Conservation (phyloP, 1,140 invertebrate genomes). For the Calliphora vicina region DNA sequence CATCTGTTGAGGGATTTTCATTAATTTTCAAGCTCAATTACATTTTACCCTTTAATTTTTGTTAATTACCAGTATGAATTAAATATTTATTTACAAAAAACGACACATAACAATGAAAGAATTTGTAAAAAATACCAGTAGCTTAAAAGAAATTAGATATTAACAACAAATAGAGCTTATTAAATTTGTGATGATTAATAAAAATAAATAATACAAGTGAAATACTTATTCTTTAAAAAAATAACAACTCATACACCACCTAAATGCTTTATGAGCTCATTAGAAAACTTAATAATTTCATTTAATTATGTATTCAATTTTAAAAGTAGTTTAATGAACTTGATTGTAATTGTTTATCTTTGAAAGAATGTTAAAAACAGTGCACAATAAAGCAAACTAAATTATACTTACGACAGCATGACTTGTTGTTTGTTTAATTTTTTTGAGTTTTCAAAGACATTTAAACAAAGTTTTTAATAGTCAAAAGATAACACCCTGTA, state of each 20-base stretch:
- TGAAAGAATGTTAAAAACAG: neutral
- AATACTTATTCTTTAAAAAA: neutral
- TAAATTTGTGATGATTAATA: neutral
- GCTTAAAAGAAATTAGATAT: constrained; percentile 22
- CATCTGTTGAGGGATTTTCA: constrained; percentile 19
- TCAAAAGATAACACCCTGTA: neutral
- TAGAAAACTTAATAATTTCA: neutral
- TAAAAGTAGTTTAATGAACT: neutral
- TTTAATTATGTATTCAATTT: neutral
- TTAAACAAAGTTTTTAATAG: constrained; percentile 3
- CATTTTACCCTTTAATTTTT: constrained; percentile 31
- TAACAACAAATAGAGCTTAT: constrained; percentile 23
- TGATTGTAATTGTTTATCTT: neutral
- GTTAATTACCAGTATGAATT: constrained; percentile 34
- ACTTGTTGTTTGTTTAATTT: too few relatives aligned
- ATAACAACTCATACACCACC: neutral
- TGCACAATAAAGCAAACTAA: neutral
- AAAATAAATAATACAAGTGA: neutral
- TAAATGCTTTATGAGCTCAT: neutral
- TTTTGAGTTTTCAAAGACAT: neutral
- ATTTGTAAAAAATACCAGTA: neutral
- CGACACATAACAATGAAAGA: neutral
- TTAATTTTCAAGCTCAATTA: constrained; percentile 34
- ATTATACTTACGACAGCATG: neutral
- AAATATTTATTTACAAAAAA: neutral